phyloP scores from a whole-genome alignment of 92 coral and sea anemone genomes.

The Bergia puertoricense region DNA sequence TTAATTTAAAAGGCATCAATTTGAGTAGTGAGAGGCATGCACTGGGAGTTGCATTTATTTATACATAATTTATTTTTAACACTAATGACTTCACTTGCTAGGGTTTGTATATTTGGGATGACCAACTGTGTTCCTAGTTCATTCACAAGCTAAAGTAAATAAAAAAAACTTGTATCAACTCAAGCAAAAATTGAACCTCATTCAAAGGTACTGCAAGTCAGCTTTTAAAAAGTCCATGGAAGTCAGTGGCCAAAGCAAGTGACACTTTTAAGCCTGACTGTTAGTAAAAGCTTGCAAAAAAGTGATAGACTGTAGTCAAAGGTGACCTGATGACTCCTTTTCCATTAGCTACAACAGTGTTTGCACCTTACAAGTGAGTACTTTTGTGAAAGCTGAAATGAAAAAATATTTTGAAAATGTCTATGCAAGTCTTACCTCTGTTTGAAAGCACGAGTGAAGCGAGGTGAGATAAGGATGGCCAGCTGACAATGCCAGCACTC shows the following conservation, averaged over 20 bases:
- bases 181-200: not conserved
- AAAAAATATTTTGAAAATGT: too few relatives aligned
- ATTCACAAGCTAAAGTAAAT: not conserved
- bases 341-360: too few relatives aligned
- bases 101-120: not conserved
- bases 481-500: conserved; percentile 92
- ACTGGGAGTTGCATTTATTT: not conserved
- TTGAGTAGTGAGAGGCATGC: too few relatives aligned
- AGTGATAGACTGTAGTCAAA: too few relatives aligned
- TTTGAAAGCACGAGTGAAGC: conserved; percentile 93
- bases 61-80: too few relatives aligned
- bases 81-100: not conserved
- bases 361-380: not conserved
- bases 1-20: not conserved
- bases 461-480: conserved; percentile 94
- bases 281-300: too few relatives aligned
- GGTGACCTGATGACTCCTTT: too few relatives aligned
- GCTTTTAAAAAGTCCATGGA: not conserved
- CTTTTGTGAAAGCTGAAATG: not conserved
- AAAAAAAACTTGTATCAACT: not conserved
- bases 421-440: conserved; percentile 58
- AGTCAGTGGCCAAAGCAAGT: not conserved
- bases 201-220: not conserved
- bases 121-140: not conserved
- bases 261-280: too few relatives aligned